Conservation (phyloP, 2,113 vertebrate genomes). For the Peromyscus maniculatus region DNA sequence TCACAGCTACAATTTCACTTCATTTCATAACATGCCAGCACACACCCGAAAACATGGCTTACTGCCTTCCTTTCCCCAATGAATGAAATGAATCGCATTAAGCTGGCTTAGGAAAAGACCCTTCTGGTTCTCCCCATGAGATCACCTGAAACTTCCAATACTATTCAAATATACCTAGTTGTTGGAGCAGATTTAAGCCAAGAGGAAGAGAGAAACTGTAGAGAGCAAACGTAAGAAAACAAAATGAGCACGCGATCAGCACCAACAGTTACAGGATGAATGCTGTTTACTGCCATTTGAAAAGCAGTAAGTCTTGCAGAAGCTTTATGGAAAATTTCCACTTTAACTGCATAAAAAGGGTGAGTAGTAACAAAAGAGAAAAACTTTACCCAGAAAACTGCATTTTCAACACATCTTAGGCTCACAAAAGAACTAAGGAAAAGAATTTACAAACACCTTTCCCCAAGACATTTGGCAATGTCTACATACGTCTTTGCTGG, state of each 20-base stretch:
- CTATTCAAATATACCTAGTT: background rate
- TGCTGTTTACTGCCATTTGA: background rate
- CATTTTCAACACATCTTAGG: background rate
- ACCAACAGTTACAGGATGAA: background rate
- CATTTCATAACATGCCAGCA: background rate
- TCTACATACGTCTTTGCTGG: background rate
- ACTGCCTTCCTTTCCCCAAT: background rate
- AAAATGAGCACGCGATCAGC: conserved; percentile 22
- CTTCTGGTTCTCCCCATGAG: background rate
- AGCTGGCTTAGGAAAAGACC: background rate
- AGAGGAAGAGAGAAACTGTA: conserved; percentile 39
- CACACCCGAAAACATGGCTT: background rate
- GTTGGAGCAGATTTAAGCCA: background rate
- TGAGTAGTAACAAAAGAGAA: background rate
- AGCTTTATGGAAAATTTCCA: background rate
- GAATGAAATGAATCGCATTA: background rate
- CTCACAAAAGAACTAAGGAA: conserved; percentile 32
- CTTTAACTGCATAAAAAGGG: conserved; percentile 39
- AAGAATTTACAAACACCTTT: background rate
- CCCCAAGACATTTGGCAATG: background rate
- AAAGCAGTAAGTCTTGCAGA: background rate
- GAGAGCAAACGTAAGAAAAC: background rate
- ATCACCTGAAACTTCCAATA: conserved; percentile 8
- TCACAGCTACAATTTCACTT: conserved; percentile 13
- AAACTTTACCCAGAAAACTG: conserved; percentile 36